phyloP scores from a whole-genome alignment of 2,888 invertebrate species.

The Notodonta ziczac region DNA sequence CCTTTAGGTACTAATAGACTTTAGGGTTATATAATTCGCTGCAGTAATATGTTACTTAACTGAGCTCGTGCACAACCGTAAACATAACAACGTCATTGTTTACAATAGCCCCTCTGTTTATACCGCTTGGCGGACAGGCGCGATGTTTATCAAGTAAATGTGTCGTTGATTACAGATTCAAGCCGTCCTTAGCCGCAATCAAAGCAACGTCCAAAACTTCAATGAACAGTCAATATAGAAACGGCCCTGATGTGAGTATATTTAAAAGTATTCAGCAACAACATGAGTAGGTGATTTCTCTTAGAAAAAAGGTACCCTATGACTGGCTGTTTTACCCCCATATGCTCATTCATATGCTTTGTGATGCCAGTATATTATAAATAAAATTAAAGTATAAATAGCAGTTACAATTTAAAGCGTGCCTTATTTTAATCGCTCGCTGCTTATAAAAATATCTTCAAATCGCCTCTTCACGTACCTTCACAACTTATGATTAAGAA shows the following conservation, averaged over 20 bases:
- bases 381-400: too few species aligned
- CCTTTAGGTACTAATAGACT: too few species aligned
- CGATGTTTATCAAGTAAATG: slow-evolving; percentile 14
- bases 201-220: slow-evolving; percentile 91
- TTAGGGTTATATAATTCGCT: too few species aligned
- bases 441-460: too few species aligned
- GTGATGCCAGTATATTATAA: too few species aligned
- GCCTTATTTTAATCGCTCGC: too few species aligned
- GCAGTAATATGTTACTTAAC: not conserved
- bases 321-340: too few species aligned
- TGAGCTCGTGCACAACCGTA: not conserved
- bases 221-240: slow-evolving; percentile 86
- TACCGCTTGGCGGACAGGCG: not conserved
- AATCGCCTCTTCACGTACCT: not conserved
- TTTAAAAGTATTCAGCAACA: not conserved
- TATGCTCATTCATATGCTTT: too few species aligned
- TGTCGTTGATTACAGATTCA: slow-evolving; percentile 82
- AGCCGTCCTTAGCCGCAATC: slow-evolving; percentile 93
- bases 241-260: slow-evolving; percentile 81
- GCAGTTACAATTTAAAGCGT: too few species aligned
- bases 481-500: not conserved
- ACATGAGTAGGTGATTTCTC: too few species aligned
- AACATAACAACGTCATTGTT: slow-evolving; percentile 2
- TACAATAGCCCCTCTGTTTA: not conserved
- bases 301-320: too few species aligned